These are phyloP conservation scores for Candoia aspera DNA, from an alignment of 2,113 vertebrate species.

Conservation along the genomic window DNA sequence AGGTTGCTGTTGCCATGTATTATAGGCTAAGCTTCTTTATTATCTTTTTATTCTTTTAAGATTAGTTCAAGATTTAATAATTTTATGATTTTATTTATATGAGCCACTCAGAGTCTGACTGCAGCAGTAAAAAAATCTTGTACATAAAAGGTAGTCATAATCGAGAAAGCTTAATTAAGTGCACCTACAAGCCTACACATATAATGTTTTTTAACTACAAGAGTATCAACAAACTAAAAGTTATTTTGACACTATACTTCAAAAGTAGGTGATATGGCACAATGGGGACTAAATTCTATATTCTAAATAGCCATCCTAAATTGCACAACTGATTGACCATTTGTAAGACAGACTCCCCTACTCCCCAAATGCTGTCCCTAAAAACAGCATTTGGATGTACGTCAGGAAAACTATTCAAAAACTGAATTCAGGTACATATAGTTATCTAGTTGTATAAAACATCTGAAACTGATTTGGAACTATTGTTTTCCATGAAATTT, in stretches of 20 bases:
- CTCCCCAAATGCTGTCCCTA: not conserved
- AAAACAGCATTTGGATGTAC: not conserved
- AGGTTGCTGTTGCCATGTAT: not conserved
- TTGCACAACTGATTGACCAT: not conserved
- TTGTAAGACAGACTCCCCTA: not conserved
- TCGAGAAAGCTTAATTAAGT: not conserved
- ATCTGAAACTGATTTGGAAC: not conserved
- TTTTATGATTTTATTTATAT: not conserved
- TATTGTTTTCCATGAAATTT: not conserved
- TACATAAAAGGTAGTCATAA: not conserved
- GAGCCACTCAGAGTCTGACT: not conserved
- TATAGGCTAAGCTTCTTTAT: not conserved
- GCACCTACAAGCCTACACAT: not conserved
- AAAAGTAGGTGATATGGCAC: not conserved
- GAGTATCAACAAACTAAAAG: not conserved
- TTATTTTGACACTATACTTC: not conserved
- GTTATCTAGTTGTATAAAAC: not conserved
- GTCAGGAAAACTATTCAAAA: not conserved
- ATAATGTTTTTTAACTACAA: not conserved
- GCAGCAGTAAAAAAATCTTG: not conserved
- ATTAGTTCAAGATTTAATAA: not conserved
- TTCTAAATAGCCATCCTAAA: not conserved
- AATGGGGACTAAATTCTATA: not conserved
- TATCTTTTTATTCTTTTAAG: not conserved
- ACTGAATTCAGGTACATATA: not conserved